A percentile compares a stretch with the other conserved stretches of the same genome.
Conservation (phyloP, 2,888 invertebrate species). For the Synanthedon formicaeformis region DNA sequence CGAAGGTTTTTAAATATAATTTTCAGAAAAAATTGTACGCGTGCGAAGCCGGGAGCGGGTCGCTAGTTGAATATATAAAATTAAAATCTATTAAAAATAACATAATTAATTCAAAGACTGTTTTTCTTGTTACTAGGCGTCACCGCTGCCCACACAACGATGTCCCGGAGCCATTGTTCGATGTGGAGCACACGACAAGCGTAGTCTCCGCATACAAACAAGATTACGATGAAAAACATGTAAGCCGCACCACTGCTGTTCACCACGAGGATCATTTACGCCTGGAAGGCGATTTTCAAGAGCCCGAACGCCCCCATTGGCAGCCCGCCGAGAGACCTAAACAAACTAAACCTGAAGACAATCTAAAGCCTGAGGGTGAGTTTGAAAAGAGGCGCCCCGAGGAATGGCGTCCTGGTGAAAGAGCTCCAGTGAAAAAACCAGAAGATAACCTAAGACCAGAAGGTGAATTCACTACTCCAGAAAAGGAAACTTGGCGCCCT, state of each 20-base stretch:
- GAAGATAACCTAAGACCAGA: slow-evolving; percentile 73
- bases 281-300: slow-evolving; percentile 77
- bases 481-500: slow-evolving; percentile 44
- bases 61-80: not conserved
- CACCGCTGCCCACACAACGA: slow-evolving; percentile 86
- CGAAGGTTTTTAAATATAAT: too few relatives aligned
- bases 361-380: slow-evolving; percentile 38
- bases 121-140: slow-evolving; percentile 70
- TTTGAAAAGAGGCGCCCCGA: slow-evolving; percentile 40
- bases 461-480: slow-evolving; percentile 55
- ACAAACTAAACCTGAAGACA: slow-evolving; percentile 58
- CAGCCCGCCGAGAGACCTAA: slow-evolving; percentile 72
- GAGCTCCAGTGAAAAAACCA: slow-evolving; percentile 32
- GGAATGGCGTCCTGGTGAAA: slow-evolving; percentile 37
- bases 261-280: slow-evolving; percentile 79
- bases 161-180: slow-evolving; percentile 71
- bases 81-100: not conserved
- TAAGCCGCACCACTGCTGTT: slow-evolving; percentile 69
- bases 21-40: too few relatives aligned
- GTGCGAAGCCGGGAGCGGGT: too few relatives aligned
- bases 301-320: slow-evolving; percentile 58
- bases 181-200: slow-evolving; percentile 66
- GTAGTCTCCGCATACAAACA: slow-evolving; percentile 74
- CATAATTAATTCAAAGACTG: not conserved
- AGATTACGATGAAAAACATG: slow-evolving; percentile 76